A percentile compares a stretch with the other conserved stretches of the same genome.
Evolutionary conservation across 2,113 vertebrate genomes (phyloP).

Genomic region (Cyanistes caeruleus): DNA sequence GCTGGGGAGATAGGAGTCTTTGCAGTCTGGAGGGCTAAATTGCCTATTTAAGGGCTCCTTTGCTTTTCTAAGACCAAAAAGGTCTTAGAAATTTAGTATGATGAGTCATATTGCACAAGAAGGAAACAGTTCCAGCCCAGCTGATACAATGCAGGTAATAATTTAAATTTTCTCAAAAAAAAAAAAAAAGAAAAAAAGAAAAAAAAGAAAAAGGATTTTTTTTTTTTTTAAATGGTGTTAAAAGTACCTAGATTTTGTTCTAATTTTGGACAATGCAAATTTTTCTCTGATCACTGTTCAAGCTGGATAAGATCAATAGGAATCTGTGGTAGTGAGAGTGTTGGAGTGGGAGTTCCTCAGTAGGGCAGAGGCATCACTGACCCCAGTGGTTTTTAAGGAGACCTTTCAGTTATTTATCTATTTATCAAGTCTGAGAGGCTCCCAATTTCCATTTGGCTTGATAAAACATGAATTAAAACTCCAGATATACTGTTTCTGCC

Average conservation of each 20-base stretch:
- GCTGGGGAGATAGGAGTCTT: neutral
- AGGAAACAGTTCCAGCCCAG: neutral
- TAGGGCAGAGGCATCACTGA: neutral
- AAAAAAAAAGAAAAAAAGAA: fast-evolving
- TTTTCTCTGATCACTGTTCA: neutral
- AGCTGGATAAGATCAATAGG: neutral
- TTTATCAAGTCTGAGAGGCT: neutral
- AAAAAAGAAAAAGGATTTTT: neutral
- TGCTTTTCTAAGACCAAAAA: neutral
- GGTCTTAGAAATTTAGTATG: neutral
- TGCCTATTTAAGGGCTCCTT: conserved; percentile 36
- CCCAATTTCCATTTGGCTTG: neutral
- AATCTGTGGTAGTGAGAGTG: neutral
- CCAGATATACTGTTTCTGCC: neutral
- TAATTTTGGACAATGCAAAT: neutral
- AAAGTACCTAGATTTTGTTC: neutral
- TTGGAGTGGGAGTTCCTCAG: neutral
- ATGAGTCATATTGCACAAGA: neutral
- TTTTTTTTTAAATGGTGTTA: neutral
- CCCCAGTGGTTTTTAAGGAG: neutral
- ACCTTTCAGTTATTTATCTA: neutral
- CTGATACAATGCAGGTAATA: neutral
- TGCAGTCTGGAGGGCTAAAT: neutral
- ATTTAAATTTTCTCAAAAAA: neutral
- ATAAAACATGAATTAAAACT: neutral